phyloP scores from a whole-genome alignment of 2,888 invertebrate genomes.

The Chloroclysta siterata region DNA sequence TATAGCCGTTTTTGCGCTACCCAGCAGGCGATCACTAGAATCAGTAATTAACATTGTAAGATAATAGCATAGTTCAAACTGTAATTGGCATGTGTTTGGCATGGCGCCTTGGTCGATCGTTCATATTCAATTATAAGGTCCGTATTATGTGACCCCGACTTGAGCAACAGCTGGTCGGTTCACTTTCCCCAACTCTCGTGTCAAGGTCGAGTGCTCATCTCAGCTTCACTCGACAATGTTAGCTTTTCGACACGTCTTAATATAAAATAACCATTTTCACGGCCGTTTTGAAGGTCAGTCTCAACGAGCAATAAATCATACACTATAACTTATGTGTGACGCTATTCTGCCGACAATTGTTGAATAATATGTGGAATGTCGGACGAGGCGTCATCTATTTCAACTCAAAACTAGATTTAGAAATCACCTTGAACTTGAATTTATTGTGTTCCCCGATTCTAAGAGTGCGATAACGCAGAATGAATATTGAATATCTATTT shows the following conservation, averaged over 20 bases:
- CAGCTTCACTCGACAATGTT: slow-evolving; percentile 36
- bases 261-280: slow-evolving; percentile 37
- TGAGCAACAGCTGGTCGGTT: slow-evolving; percentile 75
- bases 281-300: slow-evolving; percentile 40
- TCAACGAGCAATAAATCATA: slow-evolving; percentile 33
- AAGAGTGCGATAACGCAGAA: no score
- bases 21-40: slow-evolving; percentile 12
- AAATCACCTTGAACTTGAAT: slow-evolving; percentile 40
- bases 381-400: slow-evolving; percentile 36
- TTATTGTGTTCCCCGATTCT: not conserved
- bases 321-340: slow-evolving; percentile 27
- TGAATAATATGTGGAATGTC: slow-evolving; percentile 27
- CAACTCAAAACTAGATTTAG: slow-evolving; percentile 34
- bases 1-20: slow-evolving; percentile 25
- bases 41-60: slow-evolving; percentile 27
- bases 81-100: slow-evolving; percentile 32
- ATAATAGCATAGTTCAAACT: slow-evolving; percentile 33
- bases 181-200: slow-evolving; percentile 77
- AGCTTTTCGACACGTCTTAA: slow-evolving; percentile 32
- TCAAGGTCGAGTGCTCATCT: slow-evolving; percentile 75
- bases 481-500: no score
- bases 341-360: slow-evolving; percentile 30
- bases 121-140: slow-evolving; percentile 28
- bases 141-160: slow-evolving; percentile 54
- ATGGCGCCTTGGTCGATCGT: slow-evolving; percentile 28